These are phyloP conservation scores for Empis livida DNA, from an alignment of 2,888 invertebrate genomes.

Conservation along the genomic window DNA sequence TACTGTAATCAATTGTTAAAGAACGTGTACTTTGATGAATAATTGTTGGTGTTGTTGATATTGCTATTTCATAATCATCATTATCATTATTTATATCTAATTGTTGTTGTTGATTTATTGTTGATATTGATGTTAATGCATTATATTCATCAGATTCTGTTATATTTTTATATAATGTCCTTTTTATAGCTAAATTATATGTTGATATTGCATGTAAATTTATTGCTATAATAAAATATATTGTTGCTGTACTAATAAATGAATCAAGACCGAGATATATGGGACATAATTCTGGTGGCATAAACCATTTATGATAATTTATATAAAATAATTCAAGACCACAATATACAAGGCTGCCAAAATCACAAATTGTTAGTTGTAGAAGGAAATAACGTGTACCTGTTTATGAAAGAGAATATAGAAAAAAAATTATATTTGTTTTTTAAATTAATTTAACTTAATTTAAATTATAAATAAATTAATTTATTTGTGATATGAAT, in stretches of 20 bases:
- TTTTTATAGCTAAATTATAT: constrained; percentile 13
- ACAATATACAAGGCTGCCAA: constrained; percentile 35
- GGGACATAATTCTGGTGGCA: constrained; percentile 39
- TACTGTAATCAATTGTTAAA: constrained; percentile 42
- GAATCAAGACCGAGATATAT: constrained; percentile 43
- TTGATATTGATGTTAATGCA: constrained; percentile 1
- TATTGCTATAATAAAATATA: constrained; percentile 43
- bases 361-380: constrained; percentile 42
- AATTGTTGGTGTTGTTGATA: constrained; percentile 5
- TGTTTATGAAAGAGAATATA: constrained; percentile 19
- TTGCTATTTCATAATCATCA: constrained; percentile 13
- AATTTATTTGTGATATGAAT: too few species aligned
- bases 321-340: constrained; percentile 42
- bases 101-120: not conserved
- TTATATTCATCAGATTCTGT: constrained; percentile 8
- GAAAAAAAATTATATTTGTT: too few species aligned
- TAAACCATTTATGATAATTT: constrained; percentile 40
- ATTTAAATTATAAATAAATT: too few species aligned
- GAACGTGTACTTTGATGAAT: constrained; percentile 24
- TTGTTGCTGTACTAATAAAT: constrained; percentile 41
- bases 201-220: constrained; percentile 46
- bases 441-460: too few species aligned
- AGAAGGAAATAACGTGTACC: constrained; percentile 40
- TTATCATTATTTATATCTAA: constrained; percentile 5
- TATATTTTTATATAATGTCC: constrained; percentile 3